Base-by-base conservation (phyloP, 2,888 invertebrate genomes). In the Rhorus exstirpatorius region DNA sequence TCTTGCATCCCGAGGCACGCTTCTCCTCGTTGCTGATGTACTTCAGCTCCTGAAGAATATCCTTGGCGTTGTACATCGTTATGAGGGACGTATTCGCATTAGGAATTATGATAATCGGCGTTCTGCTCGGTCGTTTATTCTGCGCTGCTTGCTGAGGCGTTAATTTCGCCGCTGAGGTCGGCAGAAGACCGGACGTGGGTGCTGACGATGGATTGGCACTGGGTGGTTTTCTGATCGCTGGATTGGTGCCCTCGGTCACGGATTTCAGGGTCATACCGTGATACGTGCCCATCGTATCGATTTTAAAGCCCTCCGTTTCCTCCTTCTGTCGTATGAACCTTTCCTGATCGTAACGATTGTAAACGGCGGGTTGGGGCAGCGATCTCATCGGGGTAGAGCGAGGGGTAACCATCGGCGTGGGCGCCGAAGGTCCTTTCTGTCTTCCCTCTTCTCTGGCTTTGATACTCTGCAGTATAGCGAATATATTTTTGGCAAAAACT, bases 321-420 rank as follows among this genome's bases (percentile, higher is more conserved):
- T 99, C 98, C 93, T 98, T 98, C 91, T 97, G 97, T 21, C 97
- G 94, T 90, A 97, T 97, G 93, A 99, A 99, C 90, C 98, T 95
- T 94, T 99, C 99, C 94, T 99, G 99, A 95, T 99, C 99, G 94
- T 99, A 99, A 95, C 99, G 97, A 95, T 98, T 99, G 94, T 99
- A 99, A 65, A 97, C 97, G n/a, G 95, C 94, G 1, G 95, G 95
- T 88, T 94, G 97, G 85, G 94, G 94, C 7, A 96, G 93, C 46
- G 96, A 95, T 61, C 96, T 94, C 63, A 96, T 95, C 2, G 96
- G 94, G 0, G 95, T 95, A 0, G 96, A 95, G 12, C 96, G 94
- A 0, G 95, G 96, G 0, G 96, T 96, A 0, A 94, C 93, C 81
- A 95, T 93, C 0, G 93, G 92, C 0, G 95, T 95, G 35, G 94